Evolutionary conservation across 2,888 invertebrate species (phyloP).

Genomic region (Cloeon dipterum): DNA sequence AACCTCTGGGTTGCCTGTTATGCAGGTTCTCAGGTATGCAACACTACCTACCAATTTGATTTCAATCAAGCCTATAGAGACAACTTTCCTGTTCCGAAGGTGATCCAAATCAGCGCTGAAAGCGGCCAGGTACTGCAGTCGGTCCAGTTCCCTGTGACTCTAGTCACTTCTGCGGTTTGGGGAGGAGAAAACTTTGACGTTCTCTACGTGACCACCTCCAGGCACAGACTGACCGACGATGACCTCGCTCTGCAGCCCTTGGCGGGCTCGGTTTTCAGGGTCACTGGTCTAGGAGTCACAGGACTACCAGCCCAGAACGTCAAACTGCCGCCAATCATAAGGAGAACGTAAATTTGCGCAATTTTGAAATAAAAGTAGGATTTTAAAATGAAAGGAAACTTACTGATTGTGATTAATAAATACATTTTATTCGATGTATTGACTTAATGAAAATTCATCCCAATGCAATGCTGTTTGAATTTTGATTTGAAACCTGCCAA

Average conservation of each 20-base stretch:
- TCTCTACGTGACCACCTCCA: slow-evolving; percentile 40
- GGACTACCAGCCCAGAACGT: slow-evolving; percentile 20
- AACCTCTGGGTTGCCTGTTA: slow-evolving; percentile 37
- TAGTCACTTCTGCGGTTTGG: slow-evolving; percentile 43
- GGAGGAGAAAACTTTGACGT: slow-evolving; percentile 39
- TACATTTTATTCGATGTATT: no score
- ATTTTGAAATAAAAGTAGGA: no score
- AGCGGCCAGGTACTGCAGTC: slow-evolving; percentile 28
- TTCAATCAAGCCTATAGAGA: no score
- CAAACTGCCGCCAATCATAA: neutral
- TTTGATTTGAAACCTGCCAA: no score
- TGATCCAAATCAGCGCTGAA: slow-evolving; percentile 31
- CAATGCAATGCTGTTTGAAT: no score
- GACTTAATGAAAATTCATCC: no score
- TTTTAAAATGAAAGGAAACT: no score
- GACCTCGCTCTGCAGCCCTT: slow-evolving; percentile 24
- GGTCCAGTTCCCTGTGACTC: slow-evolving; percentile 31
- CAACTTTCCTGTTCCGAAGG: no score
- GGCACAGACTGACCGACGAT: slow-evolving; percentile 18
- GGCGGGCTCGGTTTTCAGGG: slow-evolving; percentile 29
- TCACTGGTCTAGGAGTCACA: slow-evolving; percentile 30
- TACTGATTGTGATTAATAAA: no score
- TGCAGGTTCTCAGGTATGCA: slow-evolving; percentile 36
- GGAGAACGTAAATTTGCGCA: no score
- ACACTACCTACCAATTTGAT: no score